phyloP scores from a whole-genome alignment of 1,140 invertebrate species.

The Platyura marginata region DNA sequence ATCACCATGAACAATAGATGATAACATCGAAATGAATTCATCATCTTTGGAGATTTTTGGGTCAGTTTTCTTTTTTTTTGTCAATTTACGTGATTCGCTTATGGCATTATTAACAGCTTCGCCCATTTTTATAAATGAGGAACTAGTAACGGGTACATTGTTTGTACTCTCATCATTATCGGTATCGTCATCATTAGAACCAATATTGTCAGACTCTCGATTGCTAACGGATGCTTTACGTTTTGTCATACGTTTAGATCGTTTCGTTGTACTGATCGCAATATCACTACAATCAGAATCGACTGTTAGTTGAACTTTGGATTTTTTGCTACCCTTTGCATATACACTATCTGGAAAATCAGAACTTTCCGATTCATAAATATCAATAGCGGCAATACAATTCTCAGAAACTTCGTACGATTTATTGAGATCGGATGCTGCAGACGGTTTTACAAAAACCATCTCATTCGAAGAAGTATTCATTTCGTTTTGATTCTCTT shows the following conservation, averaged over 20 bases:
- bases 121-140: not conserved
- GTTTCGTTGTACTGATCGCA: not conserved
- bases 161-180: not conserved
- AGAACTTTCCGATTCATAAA: conserved; percentile 3
- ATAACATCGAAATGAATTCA: not conserved
- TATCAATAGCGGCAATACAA: not conserved
- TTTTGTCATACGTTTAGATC: conserved; percentile 1
- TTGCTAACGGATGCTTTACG: not conserved
- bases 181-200: not conserved
- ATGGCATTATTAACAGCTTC: not conserved
- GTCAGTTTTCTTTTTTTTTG: not conserved
- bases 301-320: not conserved
- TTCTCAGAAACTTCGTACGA: not conserved
- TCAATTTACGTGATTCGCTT: not conserved
- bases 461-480: not conserved
- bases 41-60: not conserved
- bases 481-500: not conserved
- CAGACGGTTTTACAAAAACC: not conserved
- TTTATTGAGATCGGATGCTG: not conserved
- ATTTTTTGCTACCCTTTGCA: not conserved
- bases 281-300: not conserved
- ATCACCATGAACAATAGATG: not conserved
- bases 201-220: not conserved
- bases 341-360: conserved; percentile 1
- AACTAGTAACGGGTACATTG: not conserved